Percentiles rank a stretch among this genome's conserved stretches.
phyloP scores from a whole-genome alignment of 2,113 vertebrate species.

The Uria lomvia region DNA sequence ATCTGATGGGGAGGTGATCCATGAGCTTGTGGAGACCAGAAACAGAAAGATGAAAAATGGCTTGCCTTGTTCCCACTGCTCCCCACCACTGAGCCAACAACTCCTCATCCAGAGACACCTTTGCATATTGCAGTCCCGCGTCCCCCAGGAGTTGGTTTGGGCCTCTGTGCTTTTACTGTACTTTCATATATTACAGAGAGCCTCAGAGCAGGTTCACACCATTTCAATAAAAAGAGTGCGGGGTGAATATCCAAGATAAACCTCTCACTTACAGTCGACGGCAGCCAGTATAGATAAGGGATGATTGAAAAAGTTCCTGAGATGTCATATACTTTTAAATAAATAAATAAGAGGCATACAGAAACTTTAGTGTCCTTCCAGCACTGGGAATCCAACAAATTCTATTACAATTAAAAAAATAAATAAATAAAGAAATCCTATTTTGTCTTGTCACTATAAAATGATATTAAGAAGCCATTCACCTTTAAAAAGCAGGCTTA shows the following conservation, averaged over 20 bases:
- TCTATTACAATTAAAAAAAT: neutral
- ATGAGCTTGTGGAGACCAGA: neutral
- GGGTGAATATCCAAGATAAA: slow-evolving; percentile 6
- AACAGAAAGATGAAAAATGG: neutral
- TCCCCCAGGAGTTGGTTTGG: accelerated
- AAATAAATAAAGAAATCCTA: neutral
- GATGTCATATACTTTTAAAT: neutral
- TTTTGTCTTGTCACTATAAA: slow-evolving; percentile 2
- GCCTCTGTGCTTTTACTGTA: neutral
- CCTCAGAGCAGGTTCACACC: neutral
- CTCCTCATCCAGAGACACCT: neutral
- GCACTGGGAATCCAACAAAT: neutral
- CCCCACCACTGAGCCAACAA: neutral
- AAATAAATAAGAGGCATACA: neutral
- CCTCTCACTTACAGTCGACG: neutral
- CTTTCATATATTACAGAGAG: neutral
- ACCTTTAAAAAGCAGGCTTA: neutral
- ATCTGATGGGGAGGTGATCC: neutral
- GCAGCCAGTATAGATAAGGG: neutral
- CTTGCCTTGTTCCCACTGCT: neutral
- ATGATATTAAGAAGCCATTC: neutral
- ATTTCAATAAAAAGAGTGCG: neutral
- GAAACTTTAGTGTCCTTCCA: neutral
- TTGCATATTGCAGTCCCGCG: neutral
- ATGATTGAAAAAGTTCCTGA: neutral